Percentiles rank a stretch among this genome's conserved stretches.
Evolutionary conservation across 2,113 vertebrate species (phyloP).

Genomic region (Macaca nemestrina): DNA sequence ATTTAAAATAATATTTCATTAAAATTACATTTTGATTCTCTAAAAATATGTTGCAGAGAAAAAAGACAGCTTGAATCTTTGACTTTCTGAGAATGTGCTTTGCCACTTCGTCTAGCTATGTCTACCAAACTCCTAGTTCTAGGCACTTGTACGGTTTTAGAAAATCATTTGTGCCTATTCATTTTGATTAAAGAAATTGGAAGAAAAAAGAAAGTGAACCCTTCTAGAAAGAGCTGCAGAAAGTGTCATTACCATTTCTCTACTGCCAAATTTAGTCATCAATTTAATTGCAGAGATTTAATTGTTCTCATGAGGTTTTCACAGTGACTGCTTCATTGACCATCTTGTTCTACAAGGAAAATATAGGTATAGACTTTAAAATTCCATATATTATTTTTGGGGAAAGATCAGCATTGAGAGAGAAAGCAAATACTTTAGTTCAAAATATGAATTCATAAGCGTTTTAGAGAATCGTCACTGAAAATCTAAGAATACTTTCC

Average conservation of each 20-base stretch:
- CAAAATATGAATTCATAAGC: background rate
- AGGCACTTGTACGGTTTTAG: background rate
- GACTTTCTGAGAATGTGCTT: background rate
- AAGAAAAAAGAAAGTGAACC: background rate
- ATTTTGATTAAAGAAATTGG: constrained; percentile 25
- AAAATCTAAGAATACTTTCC: constrained; percentile 12
- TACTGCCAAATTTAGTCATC: constrained; percentile 52
- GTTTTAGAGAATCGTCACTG: background rate
- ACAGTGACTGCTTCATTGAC: constrained; percentile 51
- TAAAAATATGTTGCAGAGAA: background rate
- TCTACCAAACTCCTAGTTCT: background rate
- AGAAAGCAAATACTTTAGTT: constrained; percentile 9
- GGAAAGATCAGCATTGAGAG: background rate
- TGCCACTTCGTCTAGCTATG: background rate
- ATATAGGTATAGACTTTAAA: background rate
- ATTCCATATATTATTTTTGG: background rate
- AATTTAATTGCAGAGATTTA: constrained; percentile 58
- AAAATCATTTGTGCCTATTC: constrained; percentile 21
- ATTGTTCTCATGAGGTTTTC: constrained; percentile 66
- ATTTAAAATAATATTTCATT: background rate
- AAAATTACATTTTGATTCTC: constrained; percentile 4
- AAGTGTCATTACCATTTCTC: constrained; percentile 62
- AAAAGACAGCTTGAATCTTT: background rate
- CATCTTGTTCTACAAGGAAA: constrained; percentile 51
- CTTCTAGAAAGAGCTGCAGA: constrained; percentile 41